Base-by-base conservation (phyloP, 2,888 invertebrate species). In the Malthinus seriepunctatus region DNA sequence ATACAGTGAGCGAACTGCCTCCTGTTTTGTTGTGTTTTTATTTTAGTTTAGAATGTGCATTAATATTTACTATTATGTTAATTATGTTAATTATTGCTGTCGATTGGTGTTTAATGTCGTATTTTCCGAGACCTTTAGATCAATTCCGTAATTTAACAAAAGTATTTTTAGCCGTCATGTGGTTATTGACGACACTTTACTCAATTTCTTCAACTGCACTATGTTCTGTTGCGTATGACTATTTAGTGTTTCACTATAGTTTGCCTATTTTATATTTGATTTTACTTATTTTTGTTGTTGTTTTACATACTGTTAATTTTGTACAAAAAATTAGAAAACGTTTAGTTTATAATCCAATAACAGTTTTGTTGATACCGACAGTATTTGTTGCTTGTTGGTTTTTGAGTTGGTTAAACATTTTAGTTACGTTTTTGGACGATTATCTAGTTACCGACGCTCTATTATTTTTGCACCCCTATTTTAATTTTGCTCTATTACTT, bases 101-200 rank as follows among this genome's bases (percentile, higher is more conserved):
- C 3, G 56, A 60, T 46, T 60, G 60, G 60, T 56, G 60, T 14
- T 46, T 56, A 7, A 51, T 49, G 8, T 35, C 60, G 14, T 60
- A 52, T 39, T 50, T 56, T 31, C 60, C 60, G 11, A 37, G 49
- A 15, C 51, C 50, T 5, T 4, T 52, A 12, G 49, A 56, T 5
- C 56, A 54, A 34, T 60, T 56, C 14, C 34, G 51, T 10, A 48
- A 56, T 12, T 32, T 46, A 14, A 56, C 56, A 5, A 56, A 37
- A 42, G n/a, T 15, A 32, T 56, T 60, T 10, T 49, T 48, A 7
- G 56, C 56, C 1, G 46, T 35, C 5, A 10, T 33, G 12, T 60
- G 60, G 60, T 14, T 50, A 31, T 10, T 56, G 11, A 39, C 52
- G 7, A 49, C 35, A 11, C 1, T 56, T 5, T 60, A 60, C 37